A percentile compares a stretch with the other conserved stretches of the same genome.
phyloP scores from a whole-genome alignment of 2,888 invertebrate genomes.

The Drosophila borealis region DNA sequence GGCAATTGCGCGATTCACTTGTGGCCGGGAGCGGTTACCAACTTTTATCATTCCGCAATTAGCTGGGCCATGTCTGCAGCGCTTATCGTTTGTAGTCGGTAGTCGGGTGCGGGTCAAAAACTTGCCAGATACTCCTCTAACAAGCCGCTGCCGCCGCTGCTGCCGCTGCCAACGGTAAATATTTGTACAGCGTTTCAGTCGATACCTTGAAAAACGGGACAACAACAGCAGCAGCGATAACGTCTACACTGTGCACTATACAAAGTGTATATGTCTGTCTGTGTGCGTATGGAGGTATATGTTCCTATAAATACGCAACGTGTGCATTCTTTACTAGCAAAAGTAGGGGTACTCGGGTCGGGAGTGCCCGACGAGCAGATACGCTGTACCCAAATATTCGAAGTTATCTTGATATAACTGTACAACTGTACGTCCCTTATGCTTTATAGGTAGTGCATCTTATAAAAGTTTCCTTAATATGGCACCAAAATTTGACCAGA shows the following conservation, averaged over 20 bases:
- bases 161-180: slow-evolving; percentile 60
- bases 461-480: too few species aligned
- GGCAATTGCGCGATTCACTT: slow-evolving; percentile 54
- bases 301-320: slow-evolving; percentile 56
- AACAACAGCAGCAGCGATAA: slow-evolving; percentile 36
- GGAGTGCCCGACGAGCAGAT: not conserved
- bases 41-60: slow-evolving; percentile 79
- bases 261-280: not conserved
- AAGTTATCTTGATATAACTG: too few species aligned
- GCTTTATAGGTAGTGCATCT: too few species aligned
- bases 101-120: slow-evolving; percentile 54
- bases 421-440: too few species aligned
- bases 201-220: slow-evolving; percentile 70
- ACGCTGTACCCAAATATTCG: not conserved
- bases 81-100: slow-evolving; percentile 69
- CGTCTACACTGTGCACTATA: slow-evolving; percentile 15
- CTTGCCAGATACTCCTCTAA: slow-evolving; percentile 55
- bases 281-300: not conserved
- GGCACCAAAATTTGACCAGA: too few species aligned
- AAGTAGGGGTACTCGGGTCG: not conserved
- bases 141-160: slow-evolving; percentile 51
- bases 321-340: slow-evolving; percentile 33
- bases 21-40: slow-evolving; percentile 48
- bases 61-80: slow-evolving; percentile 70
- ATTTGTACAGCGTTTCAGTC: slow-evolving; percentile 73